Evolutionary conservation across 2,797 vertebrate genomes (phyloP), one percentile per base, ranked within the genome.

Genomic region (Apogon hyalosoma): DNA sequence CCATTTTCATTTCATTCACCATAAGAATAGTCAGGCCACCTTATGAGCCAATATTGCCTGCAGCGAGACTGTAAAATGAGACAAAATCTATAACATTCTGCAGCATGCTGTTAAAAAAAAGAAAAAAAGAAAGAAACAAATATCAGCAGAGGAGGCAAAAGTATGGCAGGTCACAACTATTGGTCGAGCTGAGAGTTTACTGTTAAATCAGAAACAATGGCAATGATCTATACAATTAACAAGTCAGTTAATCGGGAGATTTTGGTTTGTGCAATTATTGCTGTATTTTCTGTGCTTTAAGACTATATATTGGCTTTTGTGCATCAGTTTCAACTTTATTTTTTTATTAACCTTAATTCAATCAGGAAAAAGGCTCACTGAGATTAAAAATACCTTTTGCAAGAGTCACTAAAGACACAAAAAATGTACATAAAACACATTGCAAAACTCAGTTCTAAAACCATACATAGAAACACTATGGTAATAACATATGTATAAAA

Each of bases 31-130:
- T 69, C 75, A 65, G 67, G 58, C 59, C 71, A 62, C 53, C 40
- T 75, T 65, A 76, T 76, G 67, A 85, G 69, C 69, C 63, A 77
- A 78, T 61, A 82, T 77, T 31, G 71, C 83, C 83, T 65, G 79
- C 79, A 74, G 68, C 67, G 13, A 42, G 50, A 45, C 47, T 62
- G 36, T 78, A 66, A 86, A 88, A 87, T 75, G 69, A 88, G 73
- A 83, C 68, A 33, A 80, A 84, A 88, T 80, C 80, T 81, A 84
- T 83, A 82, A 78, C 40, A 15, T 70, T 79, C 73, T 66, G 75
- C 80, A 63, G 73, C 18, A 48, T 68, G 62, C 54, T 71, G 64
- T 61, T 36, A 40, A 62, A 58, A 58, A 61, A 40, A 62, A 61
- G 12, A 48, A 24, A 24, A 14, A 16, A 48, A 41, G 15, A 24